Conservation (phyloP, 2,113 vertebrate genomes). For the Malurus melanocephalus region DNA sequence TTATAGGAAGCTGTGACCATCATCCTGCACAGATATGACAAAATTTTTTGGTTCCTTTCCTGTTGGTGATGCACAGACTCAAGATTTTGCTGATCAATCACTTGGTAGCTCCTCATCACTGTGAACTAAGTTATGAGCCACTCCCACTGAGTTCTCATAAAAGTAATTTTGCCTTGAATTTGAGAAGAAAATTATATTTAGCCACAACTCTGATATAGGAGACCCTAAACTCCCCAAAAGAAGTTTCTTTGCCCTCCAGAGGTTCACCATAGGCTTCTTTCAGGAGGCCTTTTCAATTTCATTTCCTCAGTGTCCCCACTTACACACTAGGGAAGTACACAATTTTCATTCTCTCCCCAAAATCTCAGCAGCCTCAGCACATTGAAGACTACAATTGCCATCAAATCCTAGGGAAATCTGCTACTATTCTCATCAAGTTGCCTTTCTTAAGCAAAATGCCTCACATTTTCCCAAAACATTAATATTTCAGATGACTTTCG, state of each 20-base stretch:
- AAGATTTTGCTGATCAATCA: background rate
- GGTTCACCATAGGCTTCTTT: background rate
- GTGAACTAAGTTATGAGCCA: background rate
- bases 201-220: background rate
- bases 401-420: background rate
- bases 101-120: background rate
- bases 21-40: background rate
- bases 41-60: background rate
- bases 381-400: background rate
- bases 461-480: background rate
- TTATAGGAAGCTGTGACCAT: background rate
- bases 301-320: background rate
- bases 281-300: background rate
- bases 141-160: background rate
- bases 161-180: background rate
- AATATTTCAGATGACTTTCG: background rate
- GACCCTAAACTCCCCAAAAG: background rate
- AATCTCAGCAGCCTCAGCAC: background rate
- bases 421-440: background rate
- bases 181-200: background rate
- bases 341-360: background rate
- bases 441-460: background rate
- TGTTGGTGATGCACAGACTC: background rate
- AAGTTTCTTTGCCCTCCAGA: accelerated
- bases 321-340: background rate